Base-by-base conservation (phyloP, 2,888 invertebrate species). In the Peribatodes rhomboidaria region DNA sequence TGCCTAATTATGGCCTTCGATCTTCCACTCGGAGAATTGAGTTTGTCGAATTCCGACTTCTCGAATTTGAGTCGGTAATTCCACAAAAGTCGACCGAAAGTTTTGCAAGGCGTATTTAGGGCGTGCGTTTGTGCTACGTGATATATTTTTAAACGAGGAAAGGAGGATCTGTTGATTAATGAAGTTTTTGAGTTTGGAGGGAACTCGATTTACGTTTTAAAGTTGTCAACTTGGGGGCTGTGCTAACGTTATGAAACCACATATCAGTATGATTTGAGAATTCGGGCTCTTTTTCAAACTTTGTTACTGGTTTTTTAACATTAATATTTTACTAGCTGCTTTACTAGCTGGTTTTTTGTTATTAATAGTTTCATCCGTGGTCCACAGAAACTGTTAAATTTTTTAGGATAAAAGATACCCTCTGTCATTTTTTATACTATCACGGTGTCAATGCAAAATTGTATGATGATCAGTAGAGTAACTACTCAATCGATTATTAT, bases 1-100 rank as follows among this genome's bases (percentile, higher is more conserved):
- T 57, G 65, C 66, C 72, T 73, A 73, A 73, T 73, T 73, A 70
- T 63, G 52, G 46, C 13, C 55, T 70, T 68, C 68, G 70, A 72
- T 69, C 67, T 69, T 65, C 58, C 64, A 65, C 67, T 64, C 58
- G 46, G 27, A 20, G 57, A 62, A 68, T 68, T 57, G 70, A 68
- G 68, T 70, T 70, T 35, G 39, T 18, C 52, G 53, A 63, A 63
- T 63, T 63, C 57, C 31, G 44, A 57, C 47, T 65, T 58, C 58
- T 58, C 60, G 58, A 62, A 65, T 41, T 69, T 61, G 37, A 59
- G 59, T 60, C 52, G 39, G 60, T 57, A 57, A 63, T 57, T 63
- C 52, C 52, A 57, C 49, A 61, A 39, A 57, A 63, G 57, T 63
- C 44, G 53, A 46, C 7, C 9, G 33, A 53, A 63, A 63, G 42